Evolutionary conservation across 2,113 vertebrate species (phyloP), one percentile per base, ranked within the genome.

Genomic region (Cynopterus brachyotis): DNA sequence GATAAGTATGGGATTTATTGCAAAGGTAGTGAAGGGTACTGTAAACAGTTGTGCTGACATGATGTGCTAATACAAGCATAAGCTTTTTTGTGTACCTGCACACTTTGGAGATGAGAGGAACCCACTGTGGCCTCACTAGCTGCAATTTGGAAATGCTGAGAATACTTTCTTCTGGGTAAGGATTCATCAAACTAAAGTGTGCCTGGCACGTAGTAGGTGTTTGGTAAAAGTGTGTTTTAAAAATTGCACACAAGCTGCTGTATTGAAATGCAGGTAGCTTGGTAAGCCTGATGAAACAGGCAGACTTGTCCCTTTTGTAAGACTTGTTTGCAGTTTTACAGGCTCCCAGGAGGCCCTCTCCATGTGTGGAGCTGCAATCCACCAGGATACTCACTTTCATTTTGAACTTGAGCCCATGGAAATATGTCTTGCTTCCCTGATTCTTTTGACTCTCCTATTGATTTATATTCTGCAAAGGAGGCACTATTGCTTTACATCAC

Each of bases 381-480:
- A 2, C 16, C 0, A 0, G 12, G 75, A 24, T 78, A 3, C 28
- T 5, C 12, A 30, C 69, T 87, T 86, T 80, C 10, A 10, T 53
- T 92, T 81, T 95, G 73, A 89, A 76, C 92, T 92, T 59, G 78
- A 89, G 67, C 78, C 15, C 15, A 6, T 67, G 76, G 76, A 62
- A 40, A 59, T 50, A 50, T 55, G 82, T 67, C 35, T 37, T 91
- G 20, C 53, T 83, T 78, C 37, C 1, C 22, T 87, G 73, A 91
- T 82, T 30, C 32, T 82, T 90, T 53, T 47, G 81, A 66, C 81
- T 73, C 24, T 47, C 35, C 0, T 91, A 73, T 83, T 91, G 95
- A 96, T 97, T 91, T 79, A 57, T 64, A 72, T 93, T 92, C 92
- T 87, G 69, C 83, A 69, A 40, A 79, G 93, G 95, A 94, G 50